These are phyloP conservation scores for Alectoris magna DNA, from an alignment of 2,797 vertebrate genomes.

Conservation along the genomic window DNA sequence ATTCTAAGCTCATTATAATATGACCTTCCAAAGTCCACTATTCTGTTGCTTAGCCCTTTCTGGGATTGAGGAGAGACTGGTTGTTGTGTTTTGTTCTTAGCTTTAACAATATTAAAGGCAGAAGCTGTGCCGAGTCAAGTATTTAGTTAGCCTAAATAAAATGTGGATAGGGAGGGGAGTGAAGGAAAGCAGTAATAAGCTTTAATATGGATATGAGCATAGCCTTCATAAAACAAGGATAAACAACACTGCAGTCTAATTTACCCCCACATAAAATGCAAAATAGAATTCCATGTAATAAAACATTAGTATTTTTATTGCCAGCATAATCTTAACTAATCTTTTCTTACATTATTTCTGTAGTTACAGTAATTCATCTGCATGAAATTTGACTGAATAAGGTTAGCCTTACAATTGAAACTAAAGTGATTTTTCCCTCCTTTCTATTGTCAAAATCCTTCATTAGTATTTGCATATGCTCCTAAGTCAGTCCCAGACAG, in stretches of 20 bases:
- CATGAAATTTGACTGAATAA: conserved; percentile 71
- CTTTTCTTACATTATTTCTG: conserved; percentile 75
- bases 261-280: conserved; percentile 75
- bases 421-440: not conserved
- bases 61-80: not conserved
- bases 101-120: not conserved
- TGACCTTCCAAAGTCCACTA: conserved; percentile 50
- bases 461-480: conserved; percentile 55
- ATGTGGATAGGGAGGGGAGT: not conserved
- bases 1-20: conserved; percentile 66
- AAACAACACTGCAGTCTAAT: conserved; percentile 71
- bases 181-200: conserved; percentile 54
- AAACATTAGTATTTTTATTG: conserved; percentile 76
- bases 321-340: conserved; percentile 78
- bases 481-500: conserved; percentile 44
- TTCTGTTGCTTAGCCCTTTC: not conserved
- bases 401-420: conserved; percentile 38
- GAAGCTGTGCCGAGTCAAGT: not conserved
- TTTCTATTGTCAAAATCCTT: conserved; percentile 42
- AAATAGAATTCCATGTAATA: conserved; percentile 65
- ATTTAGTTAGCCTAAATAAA: conserved; percentile 58
- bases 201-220: conserved; percentile 70
- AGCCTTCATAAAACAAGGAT: conserved; percentile 74
- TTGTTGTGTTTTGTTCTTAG: conserved; percentile 44
- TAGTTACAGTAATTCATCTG: conserved; percentile 68